Base-by-base conservation (phyloP, 2,113 vertebrate species). In the Nyctereutes procyonoides region DNA sequence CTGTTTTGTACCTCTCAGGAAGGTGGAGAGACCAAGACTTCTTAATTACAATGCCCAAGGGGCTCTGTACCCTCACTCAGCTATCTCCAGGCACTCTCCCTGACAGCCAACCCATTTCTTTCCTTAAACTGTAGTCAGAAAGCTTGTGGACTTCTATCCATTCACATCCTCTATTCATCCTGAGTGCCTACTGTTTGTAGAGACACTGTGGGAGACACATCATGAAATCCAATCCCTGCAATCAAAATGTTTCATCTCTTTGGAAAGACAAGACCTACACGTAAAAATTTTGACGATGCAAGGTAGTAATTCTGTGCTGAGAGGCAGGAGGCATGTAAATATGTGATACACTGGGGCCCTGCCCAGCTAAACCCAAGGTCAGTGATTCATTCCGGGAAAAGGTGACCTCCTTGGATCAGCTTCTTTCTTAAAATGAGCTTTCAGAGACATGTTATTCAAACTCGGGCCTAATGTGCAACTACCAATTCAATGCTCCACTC, bases 351-450 rank as follows among this genome's bases (percentile, higher is more conserved):
- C 32, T n/a, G 32, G 19, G 77, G 30, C 53, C 84, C 19, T 96
- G 55, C 7, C 87, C 30, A 48, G 38, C 30, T 86, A 77, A 84
- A 88, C 67, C 76, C 82, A 95, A 94, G 88, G 24, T 90, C 81
- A 95, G 12, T 65, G 67, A 88, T 67, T 90, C 60, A 88, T 43
- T 92, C 51, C 48, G 48, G 55, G 35, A 87, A 95, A 65, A 94
- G 32, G 19, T 60, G 48, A 93, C 35, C 28, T 92, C 58, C 79
- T 30, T 24, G 55, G 56, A 77, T 77, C 14, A 6, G 53, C 26
- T 86, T 86, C 53, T 96, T 94, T 95, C 76, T 92, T 69, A 87
- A 51, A 84, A 94, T 7, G 38, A 83, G 92, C 80, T 92, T 96
- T 93, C 38, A 84, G 4, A 83, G 88, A 77, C 14, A 76, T 20